Evolutionary conservation across 2,113 vertebrate genomes (phyloP), one percentile per base, ranked within the genome.

Genomic region (Chionomys nivalis): DNA sequence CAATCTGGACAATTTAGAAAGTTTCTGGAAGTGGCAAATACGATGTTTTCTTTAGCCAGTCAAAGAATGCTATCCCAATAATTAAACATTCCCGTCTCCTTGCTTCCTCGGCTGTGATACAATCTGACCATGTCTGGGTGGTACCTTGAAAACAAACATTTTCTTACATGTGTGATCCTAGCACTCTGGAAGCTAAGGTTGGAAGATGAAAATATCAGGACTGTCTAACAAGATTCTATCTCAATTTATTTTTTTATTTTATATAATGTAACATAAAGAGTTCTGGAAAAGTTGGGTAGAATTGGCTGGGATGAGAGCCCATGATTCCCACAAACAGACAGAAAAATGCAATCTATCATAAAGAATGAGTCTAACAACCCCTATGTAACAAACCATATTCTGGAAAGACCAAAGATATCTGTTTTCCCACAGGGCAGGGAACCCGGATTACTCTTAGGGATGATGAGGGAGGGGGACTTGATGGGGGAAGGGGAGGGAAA

Each of bases 1-100:
- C 61, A 76, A 83, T 92, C n/a, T 61, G 33, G 73, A 87, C 58
- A 93, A 86, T 96, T 16, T 16, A 36, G 31, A 63, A 94, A 89
- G 21, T 39, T 94, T 93, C 47, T 58, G 61, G 28, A 96, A 91
- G 83, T 61, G 66, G 24, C 49, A 94, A 81, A 63, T n/a, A 83
- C 88, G 75, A 81, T 49, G 42, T 17, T 81, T 93, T 88, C 82
- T 90, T 88, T 55, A 58, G 21, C 68, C 47, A 33, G 26, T 7
- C 55, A 47, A 82, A 94, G 86, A 81, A 49, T 11, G 3, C 11
- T 83, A 52, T 76, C n/a, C 14, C 81, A 55, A 55, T 78, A 24
- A 78, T 36, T 16, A 42, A 78, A 13, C 17, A 70, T 49, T 23
- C 72, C 68, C 16, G 52, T 10, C 52, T 83, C 63, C 36, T 86